These are phyloP conservation scores for Calvadosia cruxmelitensis DNA, from an alignment of 30 jellyfish, hydroid and myxozoan genomes.

Conservation along the genomic window DNA sequence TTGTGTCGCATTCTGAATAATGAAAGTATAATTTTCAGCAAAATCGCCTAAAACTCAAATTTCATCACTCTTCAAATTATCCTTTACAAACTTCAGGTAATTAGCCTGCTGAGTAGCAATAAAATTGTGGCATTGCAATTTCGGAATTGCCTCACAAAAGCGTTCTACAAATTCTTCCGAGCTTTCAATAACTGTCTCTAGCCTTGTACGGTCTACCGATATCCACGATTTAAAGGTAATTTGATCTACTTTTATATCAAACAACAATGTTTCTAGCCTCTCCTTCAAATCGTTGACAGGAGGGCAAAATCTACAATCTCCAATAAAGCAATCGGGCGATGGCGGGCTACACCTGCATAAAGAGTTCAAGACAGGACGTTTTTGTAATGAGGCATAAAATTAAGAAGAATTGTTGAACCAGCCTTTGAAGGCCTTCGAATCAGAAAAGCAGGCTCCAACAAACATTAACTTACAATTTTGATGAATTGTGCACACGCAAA, in stretches of 20 bases:
- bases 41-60: conserved; percentile 13
- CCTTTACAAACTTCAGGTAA: conserved; percentile 7
- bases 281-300: neutral
- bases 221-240: conserved; percentile 14
- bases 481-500: conserved; percentile 64
- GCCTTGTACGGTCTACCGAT: conserved; percentile 9
- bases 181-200: conserved; percentile 5
- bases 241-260: conserved; percentile 4
- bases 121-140: conserved; percentile 15
- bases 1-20: conserved; percentile 32
- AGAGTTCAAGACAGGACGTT: too few relatives aligned
- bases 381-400: too few relatives aligned
- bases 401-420: too few relatives aligned
- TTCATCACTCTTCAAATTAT: neutral
- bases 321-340: conserved; percentile 6
- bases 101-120: conserved; percentile 19
- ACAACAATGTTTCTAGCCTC: conserved; percentile 3
- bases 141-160: conserved; percentile 2
- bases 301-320: conserved; percentile 4
- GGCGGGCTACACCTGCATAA: conserved; percentile 48
- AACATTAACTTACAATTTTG: conserved; percentile 42
- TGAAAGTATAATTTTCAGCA: conserved; percentile 34
- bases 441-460: conserved; percentile 1
- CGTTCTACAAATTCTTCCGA: conserved; percentile 10
- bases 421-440: neutral